Evolutionary conservation across 2,113 vertebrate species (phyloP).

Genomic region (Bufo bufo): DNA sequence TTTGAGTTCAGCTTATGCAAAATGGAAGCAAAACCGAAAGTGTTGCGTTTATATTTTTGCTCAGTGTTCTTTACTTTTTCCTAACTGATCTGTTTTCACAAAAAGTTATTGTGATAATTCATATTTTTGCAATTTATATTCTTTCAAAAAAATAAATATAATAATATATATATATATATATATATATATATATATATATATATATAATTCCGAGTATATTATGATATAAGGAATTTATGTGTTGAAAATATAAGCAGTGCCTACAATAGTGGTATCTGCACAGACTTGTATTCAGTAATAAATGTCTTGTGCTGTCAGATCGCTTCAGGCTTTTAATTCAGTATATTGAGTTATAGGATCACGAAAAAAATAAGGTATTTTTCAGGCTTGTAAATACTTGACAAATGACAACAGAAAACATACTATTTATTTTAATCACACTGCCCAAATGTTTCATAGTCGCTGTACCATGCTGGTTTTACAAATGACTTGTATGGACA

Average conservation of each 20-base stretch:
- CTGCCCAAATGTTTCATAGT: slow-evolving; percentile 91
- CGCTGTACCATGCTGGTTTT: slow-evolving; percentile 74
- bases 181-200: too few species aligned
- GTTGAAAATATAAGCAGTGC: slow-evolving; percentile 35
- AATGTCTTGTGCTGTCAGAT: slow-evolving; percentile 70
- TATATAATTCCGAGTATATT: not conserved
- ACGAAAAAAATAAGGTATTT: slow-evolving; percentile 95
- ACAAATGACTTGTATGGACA: slow-evolving; percentile 77
- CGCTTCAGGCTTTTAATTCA: slow-evolving; percentile 79
- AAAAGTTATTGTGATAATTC: too few species aligned
- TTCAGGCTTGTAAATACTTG: slow-evolving; percentile 99
- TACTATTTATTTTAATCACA: slow-evolving; percentile 97
- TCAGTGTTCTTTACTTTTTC: too few species aligned
- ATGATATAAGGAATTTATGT: slow-evolving; percentile 13
- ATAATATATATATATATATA: too few species aligned
- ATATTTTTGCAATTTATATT: too few species aligned
- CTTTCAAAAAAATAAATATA: too few species aligned
- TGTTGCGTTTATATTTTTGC: too few species aligned
- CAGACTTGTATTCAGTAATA: slow-evolving; percentile 73
- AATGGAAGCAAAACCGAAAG: too few species aligned
- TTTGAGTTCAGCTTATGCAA: too few species aligned
- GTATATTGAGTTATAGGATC: slow-evolving; percentile 91
- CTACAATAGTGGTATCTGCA: slow-evolving; percentile 57
- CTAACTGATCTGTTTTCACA: too few species aligned
- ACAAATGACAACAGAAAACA: slow-evolving; percentile 95